Evolutionary conservation across 2,797 vertebrate genomes (phyloP), one percentile per base, ranked within the genome.

Genomic region (Gouania willdenowi): DNA sequence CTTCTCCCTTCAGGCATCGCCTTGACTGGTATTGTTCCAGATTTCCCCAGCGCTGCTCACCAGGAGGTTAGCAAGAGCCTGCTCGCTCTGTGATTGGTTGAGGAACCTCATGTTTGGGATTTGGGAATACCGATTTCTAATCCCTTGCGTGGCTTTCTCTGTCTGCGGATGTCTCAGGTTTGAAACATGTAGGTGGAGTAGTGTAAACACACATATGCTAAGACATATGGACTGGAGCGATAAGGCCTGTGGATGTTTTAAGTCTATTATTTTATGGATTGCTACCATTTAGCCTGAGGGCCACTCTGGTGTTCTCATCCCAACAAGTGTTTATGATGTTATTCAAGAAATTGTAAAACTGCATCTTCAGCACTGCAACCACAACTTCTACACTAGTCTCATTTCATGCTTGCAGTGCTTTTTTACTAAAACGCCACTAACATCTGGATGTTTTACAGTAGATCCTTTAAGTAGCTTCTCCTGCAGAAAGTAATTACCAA

Each of bases 181-280:
- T 64, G 21, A 54, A 81, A 67, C 66, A 66, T 70, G 81, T 75
- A 82, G 82, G 76, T 74, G 77, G 72, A 51, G 55, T 39, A 36
- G 38, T 60, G 58, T 64, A 75, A 66, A 40, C 46, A 41, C 44
- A 53, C 66, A 61, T 58, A 50, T 10, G 18, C 61, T 52, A 35
- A 80, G 65, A 67, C 75, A 68, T 82, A 69, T 84, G 82, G 79
- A 52, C 58, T 43, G 42, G 6, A 29, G 59, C 8, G 81, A 81
- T 83, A 84, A 84, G 75, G 67, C 56, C 70, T 32, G 53, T 70
- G 71, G 78, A 73, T 68, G 70, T 61, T 64, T 75, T 75, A 82
- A 82, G 63, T 77, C 54, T 43, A 41, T 72, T 60, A 71, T 47
- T 75, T 69, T 76, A 70, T 74, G 75, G 66, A 81, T 62, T 71